phyloP scores from a whole-genome alignment of 2,113 vertebrate species.

The Otocyon megalotis region DNA sequence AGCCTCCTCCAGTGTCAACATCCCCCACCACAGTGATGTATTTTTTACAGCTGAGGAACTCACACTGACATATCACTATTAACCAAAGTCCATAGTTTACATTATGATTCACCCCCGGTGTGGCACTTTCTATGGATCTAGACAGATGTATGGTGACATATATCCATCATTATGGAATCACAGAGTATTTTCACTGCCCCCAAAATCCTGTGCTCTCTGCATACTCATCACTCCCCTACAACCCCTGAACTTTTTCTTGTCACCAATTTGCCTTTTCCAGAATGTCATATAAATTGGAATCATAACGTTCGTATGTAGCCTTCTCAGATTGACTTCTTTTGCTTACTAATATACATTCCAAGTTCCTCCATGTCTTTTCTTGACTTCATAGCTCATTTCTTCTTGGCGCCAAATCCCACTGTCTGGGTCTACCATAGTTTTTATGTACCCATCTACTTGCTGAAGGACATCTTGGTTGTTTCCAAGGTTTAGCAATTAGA shows the following conservation, averaged over 20 bases:
- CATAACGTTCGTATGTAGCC: neutral
- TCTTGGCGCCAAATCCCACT: neutral
- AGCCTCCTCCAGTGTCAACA: neutral
- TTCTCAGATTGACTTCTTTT: conserved; percentile 16
- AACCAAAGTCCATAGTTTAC: neutral
- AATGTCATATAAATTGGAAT: neutral
- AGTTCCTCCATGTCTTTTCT: neutral
- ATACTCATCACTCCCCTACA: neutral
- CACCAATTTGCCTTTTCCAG: neutral
- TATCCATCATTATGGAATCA: too few relatives aligned
- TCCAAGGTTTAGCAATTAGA: neutral
- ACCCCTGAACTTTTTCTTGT: neutral
- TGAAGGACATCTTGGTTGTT: neutral
- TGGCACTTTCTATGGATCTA: neutral
- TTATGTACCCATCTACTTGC: neutral
- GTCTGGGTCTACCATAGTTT: neutral
- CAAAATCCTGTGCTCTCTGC: neutral
- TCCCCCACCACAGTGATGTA: neutral
- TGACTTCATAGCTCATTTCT: neutral
- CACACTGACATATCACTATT: too few relatives aligned
- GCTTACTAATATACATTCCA: neutral
- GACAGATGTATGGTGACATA: neutral
- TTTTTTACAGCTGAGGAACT: neutral
- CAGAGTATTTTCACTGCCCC: neutral
- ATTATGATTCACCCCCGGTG: neutral